A percentile compares a stretch with the other conserved stretches of the same genome.
Evolutionary conservation across 1,140 invertebrate species (phyloP).

Genomic region (Theocolax elegans): DNA sequence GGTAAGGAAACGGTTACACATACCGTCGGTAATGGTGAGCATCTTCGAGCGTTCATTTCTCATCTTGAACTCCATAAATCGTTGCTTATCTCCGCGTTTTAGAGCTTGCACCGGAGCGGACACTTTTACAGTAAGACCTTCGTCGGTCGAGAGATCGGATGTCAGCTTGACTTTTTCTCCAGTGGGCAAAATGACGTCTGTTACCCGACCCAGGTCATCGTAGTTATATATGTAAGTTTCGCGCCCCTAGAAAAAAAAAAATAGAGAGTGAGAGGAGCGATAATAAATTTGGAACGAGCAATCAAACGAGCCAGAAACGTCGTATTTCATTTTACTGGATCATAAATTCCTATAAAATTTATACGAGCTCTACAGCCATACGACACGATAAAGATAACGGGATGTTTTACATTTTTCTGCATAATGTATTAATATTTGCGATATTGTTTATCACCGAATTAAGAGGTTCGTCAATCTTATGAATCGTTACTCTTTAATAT

Average conservation of each 20-base stretch:
- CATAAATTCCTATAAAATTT: slow-evolving; percentile 27
- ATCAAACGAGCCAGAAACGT: slow-evolving; percentile 16
- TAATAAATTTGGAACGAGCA: slow-evolving; percentile 37
- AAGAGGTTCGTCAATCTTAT: too few species aligned
- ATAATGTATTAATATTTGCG: neutral
- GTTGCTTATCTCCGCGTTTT: slow-evolving; percentile 60
- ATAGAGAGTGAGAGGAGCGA: slow-evolving; percentile 34
- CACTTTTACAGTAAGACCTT: slow-evolving; percentile 80
- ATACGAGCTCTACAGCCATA: slow-evolving; percentile 4
- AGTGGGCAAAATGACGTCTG: slow-evolving; percentile 86
- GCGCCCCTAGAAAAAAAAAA: slow-evolving; percentile 72
- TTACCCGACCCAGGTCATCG: slow-evolving; percentile 85
- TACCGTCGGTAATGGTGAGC: slow-evolving; percentile 70
- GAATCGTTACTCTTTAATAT: too few species aligned
- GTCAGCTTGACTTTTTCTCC: slow-evolving; percentile 86
- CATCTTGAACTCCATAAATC: slow-evolving; percentile 65
- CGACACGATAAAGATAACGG: slow-evolving; percentile 7
- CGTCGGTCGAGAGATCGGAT: slow-evolving; percentile 79
- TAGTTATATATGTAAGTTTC: slow-evolving; percentile 91
- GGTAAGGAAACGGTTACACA: neutral
- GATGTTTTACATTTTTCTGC: neutral
- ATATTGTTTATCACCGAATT: too few species aligned
- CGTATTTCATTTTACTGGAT: slow-evolving; percentile 23
- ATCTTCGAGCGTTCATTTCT: slow-evolving; percentile 71
- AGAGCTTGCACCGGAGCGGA: slow-evolving; percentile 63